Percentiles rank a stretch among this genome's conserved stretches.
Evolutionary conservation across 2,113 vertebrate species (phyloP).

Genomic region (Ochotona princeps): DNA sequence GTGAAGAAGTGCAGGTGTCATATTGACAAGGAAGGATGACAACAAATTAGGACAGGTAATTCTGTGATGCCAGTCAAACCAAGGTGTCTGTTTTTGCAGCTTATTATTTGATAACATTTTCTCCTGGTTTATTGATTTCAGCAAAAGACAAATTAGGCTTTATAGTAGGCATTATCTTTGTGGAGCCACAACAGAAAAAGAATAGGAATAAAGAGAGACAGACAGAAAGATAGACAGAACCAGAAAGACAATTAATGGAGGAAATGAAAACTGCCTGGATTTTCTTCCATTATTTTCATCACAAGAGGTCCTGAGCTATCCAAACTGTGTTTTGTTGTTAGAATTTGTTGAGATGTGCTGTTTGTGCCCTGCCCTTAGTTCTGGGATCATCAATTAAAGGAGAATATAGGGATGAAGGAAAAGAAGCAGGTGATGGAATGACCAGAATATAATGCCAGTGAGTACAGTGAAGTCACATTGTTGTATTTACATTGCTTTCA

Average conservation of each 20-base stretch:
- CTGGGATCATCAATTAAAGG: constrained; percentile 35
- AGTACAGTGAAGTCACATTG: neutral
- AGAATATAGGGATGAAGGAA: neutral
- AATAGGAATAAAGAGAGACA: constrained; percentile 34
- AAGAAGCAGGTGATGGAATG: neutral
- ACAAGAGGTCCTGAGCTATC: neutral
- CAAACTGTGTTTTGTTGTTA: neutral
- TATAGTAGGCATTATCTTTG: constrained; percentile 44
- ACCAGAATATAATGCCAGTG: constrained; percentile 21
- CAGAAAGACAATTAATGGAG: constrained; percentile 45
- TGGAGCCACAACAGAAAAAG: constrained; percentile 23
- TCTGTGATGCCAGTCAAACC: constrained; percentile 59
- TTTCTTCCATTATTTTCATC: constrained; percentile 49
- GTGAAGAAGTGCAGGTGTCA: constrained; percentile 16
- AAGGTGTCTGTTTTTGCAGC: constrained; percentile 52
- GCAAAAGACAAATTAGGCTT: constrained; percentile 52
- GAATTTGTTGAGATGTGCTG: neutral
- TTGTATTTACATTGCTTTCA: constrained; percentile 14
- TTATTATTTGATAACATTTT: constrained; percentile 65
- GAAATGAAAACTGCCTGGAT: neutral
- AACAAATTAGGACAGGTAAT: constrained; percentile 49
- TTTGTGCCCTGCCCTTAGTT: constrained; percentile 30
- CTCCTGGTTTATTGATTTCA: constrained; percentile 48
- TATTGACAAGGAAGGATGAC: constrained; percentile 26
- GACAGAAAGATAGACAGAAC: neutral